Evolutionary conservation across 2,113 vertebrate genomes (phyloP).

Genomic region (Silurus glanis): DNA sequence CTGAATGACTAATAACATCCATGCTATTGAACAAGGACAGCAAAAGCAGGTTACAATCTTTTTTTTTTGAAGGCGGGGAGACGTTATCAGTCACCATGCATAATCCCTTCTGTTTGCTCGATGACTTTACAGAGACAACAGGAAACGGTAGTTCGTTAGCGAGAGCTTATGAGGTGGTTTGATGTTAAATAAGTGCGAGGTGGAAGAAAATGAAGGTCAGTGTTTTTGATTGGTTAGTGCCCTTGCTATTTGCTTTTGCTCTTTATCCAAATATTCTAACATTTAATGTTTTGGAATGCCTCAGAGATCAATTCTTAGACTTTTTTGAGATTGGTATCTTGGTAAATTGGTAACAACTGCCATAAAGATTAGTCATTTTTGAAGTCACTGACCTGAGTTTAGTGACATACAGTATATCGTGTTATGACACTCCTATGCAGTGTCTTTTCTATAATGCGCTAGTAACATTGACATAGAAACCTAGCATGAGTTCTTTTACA

Average conservation of each 20-base stretch:
- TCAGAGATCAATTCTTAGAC: not conserved
- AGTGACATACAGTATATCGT: not conserved
- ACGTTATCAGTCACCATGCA: conserved; percentile 22
- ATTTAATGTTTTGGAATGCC: not conserved
- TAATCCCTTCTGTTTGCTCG: conserved; percentile 52
- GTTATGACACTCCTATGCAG: too few species aligned
- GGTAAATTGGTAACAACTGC: too few species aligned
- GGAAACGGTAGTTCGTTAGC: conserved; percentile 32
- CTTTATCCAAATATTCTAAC: not conserved
- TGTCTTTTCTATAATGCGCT: too few species aligned
- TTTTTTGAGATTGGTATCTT: not conserved
- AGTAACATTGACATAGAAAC: too few species aligned
- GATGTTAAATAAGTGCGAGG: conserved; percentile 10
- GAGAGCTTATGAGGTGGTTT: not conserved
- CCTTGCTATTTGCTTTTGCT: not conserved
- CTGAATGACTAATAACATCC: conserved; percentile 24
- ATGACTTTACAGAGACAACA: conserved; percentile 38
- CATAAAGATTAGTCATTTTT: too few species aligned
- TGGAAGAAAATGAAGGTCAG: conserved; percentile 32
- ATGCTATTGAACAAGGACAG: conserved; percentile 22
- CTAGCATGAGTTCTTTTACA: too few species aligned
- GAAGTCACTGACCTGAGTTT: too few species aligned
- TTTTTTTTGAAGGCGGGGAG: conserved; percentile 12
- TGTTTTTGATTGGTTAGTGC: conserved; percentile 39
- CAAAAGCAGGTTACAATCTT: conserved; percentile 5